Evolutionary conservation across 2,113 vertebrate genomes (phyloP).

Genomic region (Peromyscus polionotus): DNA sequence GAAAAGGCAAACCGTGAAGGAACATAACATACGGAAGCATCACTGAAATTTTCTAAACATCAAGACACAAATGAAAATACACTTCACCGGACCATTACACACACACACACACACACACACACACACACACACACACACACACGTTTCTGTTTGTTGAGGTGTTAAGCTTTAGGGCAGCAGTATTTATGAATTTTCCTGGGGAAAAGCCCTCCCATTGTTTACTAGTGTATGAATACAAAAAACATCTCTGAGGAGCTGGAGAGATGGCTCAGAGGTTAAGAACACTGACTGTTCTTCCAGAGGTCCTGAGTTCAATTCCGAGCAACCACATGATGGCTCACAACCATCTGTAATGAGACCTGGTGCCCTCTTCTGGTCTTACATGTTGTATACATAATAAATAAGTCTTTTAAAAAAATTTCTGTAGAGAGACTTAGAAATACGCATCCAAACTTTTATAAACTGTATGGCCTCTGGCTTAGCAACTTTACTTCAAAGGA

Average conservation of each 20-base stretch:
- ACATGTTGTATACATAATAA: too few relatives aligned
- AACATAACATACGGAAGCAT: not conserved
- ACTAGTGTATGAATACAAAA: not conserved
- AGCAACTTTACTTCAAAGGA: not conserved
- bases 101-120: not conserved
- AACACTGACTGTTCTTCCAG: too few relatives aligned
- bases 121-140: not conserved
- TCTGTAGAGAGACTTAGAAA: not conserved
- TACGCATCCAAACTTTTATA: not conserved
- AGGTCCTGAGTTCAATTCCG: too few relatives aligned
- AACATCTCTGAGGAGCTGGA: not conserved
- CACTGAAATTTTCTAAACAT: not conserved
- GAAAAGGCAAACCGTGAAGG: not conserved
- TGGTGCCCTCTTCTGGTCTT: too few relatives aligned
- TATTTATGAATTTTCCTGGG: not conserved
- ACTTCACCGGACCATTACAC: too few relatives aligned
- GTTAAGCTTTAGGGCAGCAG: not conserved
- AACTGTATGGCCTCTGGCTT: not conserved
- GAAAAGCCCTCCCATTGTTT: not conserved
- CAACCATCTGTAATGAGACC: too few relatives aligned
- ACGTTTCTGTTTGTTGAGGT: not conserved
- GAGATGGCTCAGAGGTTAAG: too few relatives aligned
- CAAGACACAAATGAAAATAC: not conserved
- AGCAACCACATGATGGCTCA: too few relatives aligned
- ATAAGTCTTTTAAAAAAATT: not conserved